Conservation (phyloP, 2,113 vertebrate species). For the Ursus arctos region DNA sequence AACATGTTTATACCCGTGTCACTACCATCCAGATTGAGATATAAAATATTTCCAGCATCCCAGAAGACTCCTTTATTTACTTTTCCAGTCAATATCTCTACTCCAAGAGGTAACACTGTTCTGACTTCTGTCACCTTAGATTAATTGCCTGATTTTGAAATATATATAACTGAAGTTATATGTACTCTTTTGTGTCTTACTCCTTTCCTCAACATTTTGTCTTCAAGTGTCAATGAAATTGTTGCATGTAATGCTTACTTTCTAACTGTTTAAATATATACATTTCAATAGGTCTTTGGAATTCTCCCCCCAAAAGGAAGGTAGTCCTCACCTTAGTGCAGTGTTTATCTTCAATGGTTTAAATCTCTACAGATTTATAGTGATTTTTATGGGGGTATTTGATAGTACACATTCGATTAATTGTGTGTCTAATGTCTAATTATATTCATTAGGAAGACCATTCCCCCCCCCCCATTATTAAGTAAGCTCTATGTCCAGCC, state of each 20-base stretch:
- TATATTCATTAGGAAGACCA: conserved; percentile 14
- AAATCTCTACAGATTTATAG: neutral
- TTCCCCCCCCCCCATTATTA: neutral
- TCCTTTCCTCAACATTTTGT: conserved; percentile 16
- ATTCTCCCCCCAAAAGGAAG: neutral
- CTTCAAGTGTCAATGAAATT: neutral
- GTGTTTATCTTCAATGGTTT: neutral
- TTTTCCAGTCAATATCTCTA: neutral
- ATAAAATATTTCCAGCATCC: neutral
- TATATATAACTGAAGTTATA: neutral
- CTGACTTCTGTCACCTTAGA: neutral
- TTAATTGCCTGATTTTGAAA: neutral
- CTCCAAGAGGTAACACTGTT: neutral
- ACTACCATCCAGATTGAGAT: neutral
- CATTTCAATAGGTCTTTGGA: conserved; percentile 45
- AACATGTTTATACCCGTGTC: neutral
- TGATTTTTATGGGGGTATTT: neutral
- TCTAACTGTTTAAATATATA: conserved; percentile 39
- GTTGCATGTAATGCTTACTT: conserved; percentile 33
- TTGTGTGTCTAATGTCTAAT: neutral
- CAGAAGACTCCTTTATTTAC: neutral
- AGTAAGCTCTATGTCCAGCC: neutral
- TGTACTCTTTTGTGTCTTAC: neutral
- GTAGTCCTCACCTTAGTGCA: neutral
- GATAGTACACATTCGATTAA: neutral